Base-by-base conservation (phyloP, 2,888 invertebrate species). In the Aphidoletes aphidimyza region DNA sequence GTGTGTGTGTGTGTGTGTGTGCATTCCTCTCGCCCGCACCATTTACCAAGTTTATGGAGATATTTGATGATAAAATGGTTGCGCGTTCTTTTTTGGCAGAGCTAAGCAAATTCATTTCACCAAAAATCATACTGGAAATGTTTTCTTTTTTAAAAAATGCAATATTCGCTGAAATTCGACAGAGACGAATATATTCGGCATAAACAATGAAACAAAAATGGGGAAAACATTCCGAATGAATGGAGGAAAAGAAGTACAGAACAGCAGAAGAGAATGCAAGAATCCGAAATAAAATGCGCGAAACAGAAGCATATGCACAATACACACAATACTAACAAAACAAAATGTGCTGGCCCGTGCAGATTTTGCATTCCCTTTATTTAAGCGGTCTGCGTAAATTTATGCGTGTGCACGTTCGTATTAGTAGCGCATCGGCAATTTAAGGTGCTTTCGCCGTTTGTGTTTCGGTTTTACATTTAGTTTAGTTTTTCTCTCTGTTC, bases 371-470 rank as follows among this genome's bases (percentile, higher is more conserved):
- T 30, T 30, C 69, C 69, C 34, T 69, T 69, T 14, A 69, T 69
- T 69, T 69, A 14, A 69, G 30, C 54, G 26, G 22, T 3, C 69
- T 30, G 69, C 69, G 69, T 69, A 34, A 69, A 69, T 30, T 8
- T 30, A 69, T 69, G 69, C 69, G 30, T 69, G 69, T 69, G 69
- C 26, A 26, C 22, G 54, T 54, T n/a, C 22, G 22, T 54, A n/a
- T 54, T 54, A 54, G 54, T 54, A 5, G 22, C 17, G 78, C 81
- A 22, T 81, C 36, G 37, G 81, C 36, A 22, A n/a, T 81, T 37
- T 22, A 81, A 37, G 81, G 37, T n/a, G 22, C n/a, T 69, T 69
- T 54, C 54, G 69, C 69, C 34, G 30, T 69, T 69, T 69, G 37
- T 3, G n/a, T n/a, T n/a, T n/a, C n/a, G n/a, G n/a, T n/a, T n/a